Conservation (phyloP, 2,888 invertebrate species). For the Patella depressa region DNA sequence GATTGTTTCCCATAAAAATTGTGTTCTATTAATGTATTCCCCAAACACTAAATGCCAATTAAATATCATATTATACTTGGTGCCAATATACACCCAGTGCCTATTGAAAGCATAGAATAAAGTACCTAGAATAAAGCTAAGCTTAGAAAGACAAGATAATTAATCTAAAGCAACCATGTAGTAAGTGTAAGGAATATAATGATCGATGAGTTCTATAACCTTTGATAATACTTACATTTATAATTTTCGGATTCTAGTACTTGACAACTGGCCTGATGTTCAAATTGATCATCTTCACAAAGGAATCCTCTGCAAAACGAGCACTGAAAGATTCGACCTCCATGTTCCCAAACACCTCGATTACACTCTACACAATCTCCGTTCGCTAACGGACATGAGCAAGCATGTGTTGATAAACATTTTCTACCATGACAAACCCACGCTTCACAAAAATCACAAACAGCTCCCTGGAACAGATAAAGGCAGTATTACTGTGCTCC, state of each 20-base stretch:
- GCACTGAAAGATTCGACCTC: slow-evolving; percentile 81
- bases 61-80: too few species aligned
- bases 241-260: slow-evolving; percentile 94
- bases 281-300: slow-evolving; percentile 96
- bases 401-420: slow-evolving; percentile 91
- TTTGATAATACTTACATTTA: slow-evolving; percentile 80
- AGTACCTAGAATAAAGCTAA: too few species aligned
- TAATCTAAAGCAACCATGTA: not conserved
- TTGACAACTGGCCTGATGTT: slow-evolving; percentile 95
- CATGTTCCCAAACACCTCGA: slow-evolving; percentile 95
- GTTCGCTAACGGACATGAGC: slow-evolving; percentile 89
- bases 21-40: too few species aligned
- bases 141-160: not conserved
- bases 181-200: not conserved
- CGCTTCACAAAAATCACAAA: slow-evolving; percentile 97
- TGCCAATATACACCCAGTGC: too few species aligned
- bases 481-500: too few species aligned
- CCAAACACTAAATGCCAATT: too few species aligned
- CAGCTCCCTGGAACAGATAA: slow-evolving; percentile 81
- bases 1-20: too few species aligned
- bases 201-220: not conserved
- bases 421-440: slow-evolving; percentile 97
- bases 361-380: slow-evolving; percentile 93
- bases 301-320: slow-evolving; percentile 87
- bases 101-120: too few species aligned